Evolutionary conservation across 1,140 invertebrate genomes (phyloP), one percentile per base, ranked within the genome.

Genomic region (Pseudobourletiella spinata): DNA sequence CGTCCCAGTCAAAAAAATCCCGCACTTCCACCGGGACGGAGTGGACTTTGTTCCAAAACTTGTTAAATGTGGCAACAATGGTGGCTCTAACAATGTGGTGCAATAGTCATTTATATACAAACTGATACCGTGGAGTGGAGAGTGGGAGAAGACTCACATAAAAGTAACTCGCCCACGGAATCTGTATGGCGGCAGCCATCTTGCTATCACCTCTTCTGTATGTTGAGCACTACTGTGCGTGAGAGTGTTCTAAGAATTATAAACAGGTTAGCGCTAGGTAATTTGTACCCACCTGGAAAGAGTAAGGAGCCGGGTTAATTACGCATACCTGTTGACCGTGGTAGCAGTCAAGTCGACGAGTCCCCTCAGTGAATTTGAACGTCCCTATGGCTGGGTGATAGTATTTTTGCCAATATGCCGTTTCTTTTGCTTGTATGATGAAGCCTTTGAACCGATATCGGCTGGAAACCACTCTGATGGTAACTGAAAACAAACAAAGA

Each of bases 391-490:
- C 25, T 26, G 22, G 43, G 28, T 59, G 57, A 1, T 24, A 22
- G 14, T n/a, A 2, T 44, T 14, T 26, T 15, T 30, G 39, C 57
- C 57, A 59, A n/a, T 26, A 26, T 11, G 42, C 22, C 16, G 42
- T 48, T 1, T 39, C 26, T 26, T 59, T 59, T 3, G 42, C 57
- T 20, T 48, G 20, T 20, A 59, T n/a, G 6, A 59, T 26, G 25
- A 48, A 59, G 16, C 57, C 57, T 48, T 59, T 59, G 57, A 59
- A 59, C 1, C 15, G 57, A 32, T 26, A 16, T 48, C n/a, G 22
- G 2, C 22, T 25, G n/a, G 39, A 30, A 3, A 18, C 25, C n/a
- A 44, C 22, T 20, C 11, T 39, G n/a, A 48, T 48, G 11, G 42
- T 48, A 16, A 44, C 44, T 48, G 20, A 1, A 1, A 1, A 2